Evolutionary conservation across 2,888 invertebrate genomes (phyloP).

Genomic region (Empis livida): DNA sequence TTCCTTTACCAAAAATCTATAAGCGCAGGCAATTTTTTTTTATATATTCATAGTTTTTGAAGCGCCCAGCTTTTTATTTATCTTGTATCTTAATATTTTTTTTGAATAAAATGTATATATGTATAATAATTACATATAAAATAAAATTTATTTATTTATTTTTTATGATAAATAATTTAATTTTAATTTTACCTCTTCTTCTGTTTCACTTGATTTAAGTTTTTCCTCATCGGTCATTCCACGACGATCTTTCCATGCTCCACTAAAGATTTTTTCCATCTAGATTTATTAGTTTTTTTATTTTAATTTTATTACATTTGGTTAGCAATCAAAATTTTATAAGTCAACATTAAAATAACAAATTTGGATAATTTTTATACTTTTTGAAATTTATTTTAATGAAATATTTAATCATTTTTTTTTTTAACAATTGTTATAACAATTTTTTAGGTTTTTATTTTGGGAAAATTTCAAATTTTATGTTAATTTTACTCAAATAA

Average conservation of each 20-base stretch:
- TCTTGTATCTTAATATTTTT: too few relatives aligned
- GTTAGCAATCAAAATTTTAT: background rate
- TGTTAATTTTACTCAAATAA: background rate
- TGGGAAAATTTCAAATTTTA: too few relatives aligned
- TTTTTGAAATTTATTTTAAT: background rate
- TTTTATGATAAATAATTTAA: background rate
- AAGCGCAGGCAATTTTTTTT: too few relatives aligned
- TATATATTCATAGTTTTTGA: too few relatives aligned
- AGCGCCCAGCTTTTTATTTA: too few relatives aligned
- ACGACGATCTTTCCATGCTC: constrained; percentile 75
- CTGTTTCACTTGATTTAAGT: constrained; percentile 9
- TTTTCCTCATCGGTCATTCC: constrained; percentile 41
- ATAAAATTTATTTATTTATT: too few relatives aligned
- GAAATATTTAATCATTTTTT: too few relatives aligned
- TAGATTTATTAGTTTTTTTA: constrained; percentile 30
- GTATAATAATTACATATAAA: too few relatives aligned
- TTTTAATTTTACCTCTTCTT: constrained; percentile 10
- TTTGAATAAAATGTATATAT: too few relatives aligned
- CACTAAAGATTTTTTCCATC: constrained; percentile 91
- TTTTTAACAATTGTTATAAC: too few relatives aligned
- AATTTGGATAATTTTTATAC: background rate
- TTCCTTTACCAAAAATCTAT: too few relatives aligned
- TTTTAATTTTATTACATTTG: background rate
- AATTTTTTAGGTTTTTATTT: too few relatives aligned
- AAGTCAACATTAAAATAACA: background rate